phyloP scores from a whole-genome alignment of 2,888 invertebrate species.

The Melitaea athalia region DNA sequence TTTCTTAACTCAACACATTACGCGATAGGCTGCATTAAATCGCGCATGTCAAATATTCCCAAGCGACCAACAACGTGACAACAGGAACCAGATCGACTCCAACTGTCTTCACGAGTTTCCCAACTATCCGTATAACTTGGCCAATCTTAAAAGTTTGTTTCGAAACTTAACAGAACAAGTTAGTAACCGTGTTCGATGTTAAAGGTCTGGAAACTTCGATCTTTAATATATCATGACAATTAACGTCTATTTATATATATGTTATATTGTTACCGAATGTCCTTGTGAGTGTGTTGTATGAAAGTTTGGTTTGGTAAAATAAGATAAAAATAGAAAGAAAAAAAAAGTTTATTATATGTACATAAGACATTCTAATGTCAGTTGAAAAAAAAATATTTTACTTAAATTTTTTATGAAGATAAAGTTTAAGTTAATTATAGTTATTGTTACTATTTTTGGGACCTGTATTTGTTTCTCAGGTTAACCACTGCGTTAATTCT shows the following conservation, averaged over 20 bases:
- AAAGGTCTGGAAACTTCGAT: conserved; percentile 18
- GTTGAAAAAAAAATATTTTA: too few species aligned
- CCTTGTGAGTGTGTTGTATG: neutral
- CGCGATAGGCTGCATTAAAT: neutral
- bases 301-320: too few species aligned
- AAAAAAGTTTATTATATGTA: too few species aligned
- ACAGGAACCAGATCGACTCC: conserved; percentile 5
- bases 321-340: too few species aligned
- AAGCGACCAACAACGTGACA: neutral
- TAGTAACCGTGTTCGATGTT: conserved; percentile 16
- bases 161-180: conserved; percentile 11
- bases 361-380: too few species aligned
- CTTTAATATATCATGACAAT: conserved; percentile 21
- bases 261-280: neutral
- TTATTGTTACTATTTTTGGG: too few species aligned
- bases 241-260: neutral
- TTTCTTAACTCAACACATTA: neutral
- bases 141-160: conserved; percentile 16
- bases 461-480: too few species aligned
- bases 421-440: too few species aligned
- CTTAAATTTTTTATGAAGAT: too few species aligned
- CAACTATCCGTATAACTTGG: conserved; percentile 21
- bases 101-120: conserved; percentile 12
- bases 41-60: neutral
- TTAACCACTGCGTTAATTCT: too few species aligned